Evolutionary conservation across 2,797 vertebrate genomes (phyloP), one percentile per base, ranked within the genome.

Genomic region (Myripristis murdjan): DNA sequence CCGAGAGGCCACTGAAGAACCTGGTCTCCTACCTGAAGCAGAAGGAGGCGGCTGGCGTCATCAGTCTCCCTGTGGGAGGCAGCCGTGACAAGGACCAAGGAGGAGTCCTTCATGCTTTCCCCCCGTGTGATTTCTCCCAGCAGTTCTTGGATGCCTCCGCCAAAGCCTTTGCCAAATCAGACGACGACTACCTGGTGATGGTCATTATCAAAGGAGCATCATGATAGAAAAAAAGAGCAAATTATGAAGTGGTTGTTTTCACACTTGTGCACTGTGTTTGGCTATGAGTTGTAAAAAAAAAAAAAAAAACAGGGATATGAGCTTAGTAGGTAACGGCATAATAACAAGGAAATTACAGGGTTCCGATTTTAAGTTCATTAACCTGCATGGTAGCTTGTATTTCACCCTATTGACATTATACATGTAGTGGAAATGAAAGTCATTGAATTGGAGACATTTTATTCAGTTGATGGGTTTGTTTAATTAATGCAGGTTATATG

Each of bases 161-260:
- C 91, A 98, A 97, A 95, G 96, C 95, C 54, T 93, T 99, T 95
- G 96, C 96, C 95, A 98, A 97, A 96, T 97, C 97, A 64, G 98
- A 99, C 90, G 98, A 99, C 66, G 98, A 99, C 93, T 99, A 97
- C 94, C 92, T 99, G 95, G 96, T 99, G 92, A 98, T 99, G 97
- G 94, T 99, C 93, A 97, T 99, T 91, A 97, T 99, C 87, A 96
- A 94, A 87, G 98, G 98, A 95, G 96, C 97, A 0, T 96, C 97
- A 51, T 99, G 95, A 97, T 84, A 77, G 65, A 73, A 71, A 64
- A 76, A 64, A 56, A 51, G 49, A 20, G 37, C 31, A 39, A 55
- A 7, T 20, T n/a, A 16, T 62, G 16, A 51, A 63, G 77, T 76
- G 65, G 75, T 1, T 89, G 11, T 81, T 75, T 61, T 81, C 35